Percentiles rank a stretch among this genome's conserved stretches.
These are phyloP conservation scores for Bradypodion ventrale DNA, from an alignment of 2,797 vertebrate genomes.

Conservation along the genomic window DNA sequence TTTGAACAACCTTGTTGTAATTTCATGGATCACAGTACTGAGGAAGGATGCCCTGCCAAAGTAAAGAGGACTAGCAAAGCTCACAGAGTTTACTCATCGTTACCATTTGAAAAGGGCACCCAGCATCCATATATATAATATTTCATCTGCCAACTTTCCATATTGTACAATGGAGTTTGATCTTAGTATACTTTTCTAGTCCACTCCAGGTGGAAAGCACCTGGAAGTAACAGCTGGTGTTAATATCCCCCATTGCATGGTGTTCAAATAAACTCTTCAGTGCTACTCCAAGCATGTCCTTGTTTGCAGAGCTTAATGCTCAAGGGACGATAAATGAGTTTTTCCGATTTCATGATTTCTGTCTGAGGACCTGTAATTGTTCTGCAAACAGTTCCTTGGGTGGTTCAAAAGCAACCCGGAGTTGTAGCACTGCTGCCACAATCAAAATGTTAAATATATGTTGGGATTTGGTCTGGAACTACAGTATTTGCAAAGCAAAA, in stretches of 20 bases:
- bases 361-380: background rate
- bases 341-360: background rate
- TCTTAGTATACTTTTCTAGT: background rate
- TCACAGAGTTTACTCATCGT: no score
- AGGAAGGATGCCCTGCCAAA: no score
- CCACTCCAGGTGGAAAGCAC: background rate
- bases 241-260: rapidly evolving
- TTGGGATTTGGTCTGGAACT: background rate
- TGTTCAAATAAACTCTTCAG: rapidly evolving
- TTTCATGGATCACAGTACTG: no score
- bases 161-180: background rate
- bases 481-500: background rate
- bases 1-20: no score
- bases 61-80: no score
- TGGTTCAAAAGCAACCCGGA: background rate
- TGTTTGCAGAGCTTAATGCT: background rate
- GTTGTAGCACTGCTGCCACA: background rate
- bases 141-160: no score
- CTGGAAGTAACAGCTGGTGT: background rate
- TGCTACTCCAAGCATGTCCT: background rate
- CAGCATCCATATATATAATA: no score
- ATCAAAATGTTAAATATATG: no score
- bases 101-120: no score
- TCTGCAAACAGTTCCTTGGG: background rate
- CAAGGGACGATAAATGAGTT: background rate